Evolutionary conservation across 1,140 invertebrate species (phyloP).

Genomic region (Portunus trituberculatus): DNA sequence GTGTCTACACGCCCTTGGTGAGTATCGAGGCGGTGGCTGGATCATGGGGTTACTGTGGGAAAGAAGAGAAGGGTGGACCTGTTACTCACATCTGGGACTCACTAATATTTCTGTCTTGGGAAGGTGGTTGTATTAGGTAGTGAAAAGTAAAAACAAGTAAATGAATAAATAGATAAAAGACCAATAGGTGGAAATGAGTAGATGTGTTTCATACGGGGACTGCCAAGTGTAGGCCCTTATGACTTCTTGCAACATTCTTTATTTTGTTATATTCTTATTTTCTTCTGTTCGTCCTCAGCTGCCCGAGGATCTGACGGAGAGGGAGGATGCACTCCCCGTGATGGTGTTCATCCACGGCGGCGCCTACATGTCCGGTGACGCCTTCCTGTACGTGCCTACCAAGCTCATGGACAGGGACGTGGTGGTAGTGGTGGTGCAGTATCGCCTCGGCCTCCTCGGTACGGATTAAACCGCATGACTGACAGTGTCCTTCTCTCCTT

Average conservation of each 20-base stretch:
- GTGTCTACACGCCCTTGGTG: slow-evolving; percentile 60
- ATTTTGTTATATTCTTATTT: too few relatives aligned
- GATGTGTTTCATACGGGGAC: not conserved
- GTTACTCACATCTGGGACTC: too few relatives aligned
- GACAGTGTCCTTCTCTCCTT: not conserved
- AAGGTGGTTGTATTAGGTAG: too few relatives aligned
- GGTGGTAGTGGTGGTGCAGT: slow-evolving; percentile 65
- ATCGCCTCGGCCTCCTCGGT: slow-evolving; percentile 52
- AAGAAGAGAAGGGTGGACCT: not conserved
- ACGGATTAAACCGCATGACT: not conserved
- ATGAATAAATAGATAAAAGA: not conserved
- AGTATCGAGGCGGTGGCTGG: not conserved
- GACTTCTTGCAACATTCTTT: too few relatives aligned
- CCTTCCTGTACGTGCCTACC: slow-evolving; percentile 60
- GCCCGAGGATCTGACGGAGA: not conserved
- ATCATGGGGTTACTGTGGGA: not conserved
- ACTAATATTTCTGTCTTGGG: not conserved
- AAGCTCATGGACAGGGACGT: slow-evolving; percentile 68
- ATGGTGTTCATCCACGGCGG: slow-evolving; percentile 67
- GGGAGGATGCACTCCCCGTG: not conserved
- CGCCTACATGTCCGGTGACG: slow-evolving; percentile 61
- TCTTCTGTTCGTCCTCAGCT: slow-evolving; percentile 22
- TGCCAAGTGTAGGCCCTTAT: too few relatives aligned
- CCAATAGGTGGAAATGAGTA: not conserved
- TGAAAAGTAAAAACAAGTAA: not conserved